Evolutionary conservation across 92 coral and sea anemone genomes (phyloP).

Genomic region (Paramuricea clavata): DNA sequence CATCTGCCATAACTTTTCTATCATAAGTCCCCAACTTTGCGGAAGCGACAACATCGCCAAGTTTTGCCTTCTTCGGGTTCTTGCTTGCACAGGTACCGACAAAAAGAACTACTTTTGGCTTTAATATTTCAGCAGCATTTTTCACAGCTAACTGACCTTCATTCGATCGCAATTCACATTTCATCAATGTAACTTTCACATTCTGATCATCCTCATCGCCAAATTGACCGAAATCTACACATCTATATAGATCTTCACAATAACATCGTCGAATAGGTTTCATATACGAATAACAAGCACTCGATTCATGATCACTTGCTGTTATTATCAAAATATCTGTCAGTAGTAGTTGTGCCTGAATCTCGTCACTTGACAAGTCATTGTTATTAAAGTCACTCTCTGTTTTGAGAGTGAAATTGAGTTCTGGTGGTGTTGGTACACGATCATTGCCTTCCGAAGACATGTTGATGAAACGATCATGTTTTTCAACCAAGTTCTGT

Average conservation of each 20-base stretch:
- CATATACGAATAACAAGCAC: neutral
- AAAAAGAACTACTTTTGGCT: constrained; percentile 63
- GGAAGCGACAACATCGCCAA: constrained; percentile 57
- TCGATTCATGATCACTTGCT: constrained; percentile 33
- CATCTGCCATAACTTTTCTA: constrained; percentile 12
- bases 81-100: constrained; percentile 43
- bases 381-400: neutral
- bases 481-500: too few species aligned
- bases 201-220: neutral
- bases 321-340: constrained; percentile 53
- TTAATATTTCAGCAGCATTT: constrained; percentile 39
- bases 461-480: too few species aligned
- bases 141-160: constrained; percentile 17
- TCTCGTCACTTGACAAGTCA: neutral
- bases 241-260: neutral
- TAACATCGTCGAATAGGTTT: neutral
- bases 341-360: constrained; percentile 35
- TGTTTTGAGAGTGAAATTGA: neutral
- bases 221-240: constrained; percentile 2
- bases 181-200: constrained; percentile 53
- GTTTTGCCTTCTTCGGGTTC: constrained; percentile 29
- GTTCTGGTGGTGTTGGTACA: neutral
- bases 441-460: neutral
- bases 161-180: constrained; percentile 20
- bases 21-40: constrained; percentile 58